These are phyloP conservation scores for Psophia crepitans DNA, from an alignment of 2,113 vertebrate genomes.

Conservation along the genomic window DNA sequence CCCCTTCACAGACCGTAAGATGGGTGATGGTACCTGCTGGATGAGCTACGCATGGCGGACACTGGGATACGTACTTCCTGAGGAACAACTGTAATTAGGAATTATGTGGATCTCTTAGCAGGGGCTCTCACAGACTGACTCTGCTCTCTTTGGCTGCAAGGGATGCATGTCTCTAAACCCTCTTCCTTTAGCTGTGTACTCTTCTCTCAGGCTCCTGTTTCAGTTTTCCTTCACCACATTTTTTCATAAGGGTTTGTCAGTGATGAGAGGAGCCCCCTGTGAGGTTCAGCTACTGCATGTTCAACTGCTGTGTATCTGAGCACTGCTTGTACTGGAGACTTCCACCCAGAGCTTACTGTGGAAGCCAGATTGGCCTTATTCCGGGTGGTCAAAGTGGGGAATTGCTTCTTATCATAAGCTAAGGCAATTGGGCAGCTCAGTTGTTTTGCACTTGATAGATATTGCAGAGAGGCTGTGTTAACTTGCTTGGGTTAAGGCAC, in stretches of 20 bases:
- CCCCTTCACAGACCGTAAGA: neutral
- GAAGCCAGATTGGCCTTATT: neutral
- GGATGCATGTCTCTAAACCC: rapidly evolving
- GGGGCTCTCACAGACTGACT: neutral
- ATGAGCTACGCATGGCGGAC: neutral
- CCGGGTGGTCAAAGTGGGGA: neutral
- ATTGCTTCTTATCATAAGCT: neutral
- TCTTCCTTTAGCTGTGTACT: neutral
- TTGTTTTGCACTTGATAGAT: neutral
- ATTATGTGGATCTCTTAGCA: rapidly evolving
- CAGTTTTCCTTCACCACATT: neutral
- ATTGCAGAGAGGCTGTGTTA: neutral
- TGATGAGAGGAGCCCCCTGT: neutral
- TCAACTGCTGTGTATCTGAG: neutral
- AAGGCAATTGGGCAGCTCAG: neutral
- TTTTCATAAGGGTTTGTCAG: neutral
- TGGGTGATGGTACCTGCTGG: neutral
- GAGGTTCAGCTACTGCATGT: neutral
- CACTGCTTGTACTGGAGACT: too few species aligned
- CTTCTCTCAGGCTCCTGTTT: neutral
- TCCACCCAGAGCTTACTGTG: neutral
- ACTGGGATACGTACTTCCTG: neutral
- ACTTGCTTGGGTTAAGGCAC: neutral
- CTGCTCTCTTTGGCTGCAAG: neutral
- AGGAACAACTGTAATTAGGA: neutral